These are phyloP conservation scores for Seriola aureovittata DNA, from an alignment of 2,113 vertebrate genomes.

Conservation along the genomic window DNA sequence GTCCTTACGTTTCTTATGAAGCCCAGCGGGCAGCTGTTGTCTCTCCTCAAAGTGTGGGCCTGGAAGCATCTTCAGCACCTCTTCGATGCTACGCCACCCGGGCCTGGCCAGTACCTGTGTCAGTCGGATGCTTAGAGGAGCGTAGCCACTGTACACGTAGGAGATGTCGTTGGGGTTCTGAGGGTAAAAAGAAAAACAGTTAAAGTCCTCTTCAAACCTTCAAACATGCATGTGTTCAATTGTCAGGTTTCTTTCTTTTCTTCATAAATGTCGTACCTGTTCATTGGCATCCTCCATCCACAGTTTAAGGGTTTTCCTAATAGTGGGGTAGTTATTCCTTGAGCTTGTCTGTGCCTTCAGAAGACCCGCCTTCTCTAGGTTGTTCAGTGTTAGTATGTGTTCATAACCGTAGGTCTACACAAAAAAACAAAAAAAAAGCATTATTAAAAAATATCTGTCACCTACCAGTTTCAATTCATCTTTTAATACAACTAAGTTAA, in stretches of 20 bases:
- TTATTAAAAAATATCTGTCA: neutral
- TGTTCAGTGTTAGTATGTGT: slow-evolving; percentile 94
- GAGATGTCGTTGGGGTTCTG: slow-evolving; percentile 98
- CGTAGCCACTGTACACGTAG: slow-evolving; percentile 97
- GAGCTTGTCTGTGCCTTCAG: slow-evolving; percentile 88
- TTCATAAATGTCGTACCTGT: slow-evolving; percentile 82
- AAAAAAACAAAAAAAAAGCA: slow-evolving; percentile 10
- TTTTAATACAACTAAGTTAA: neutral
- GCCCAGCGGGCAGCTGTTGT: slow-evolving; percentile 92
- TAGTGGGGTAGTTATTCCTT: slow-evolving; percentile 96
- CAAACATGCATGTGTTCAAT: neutral
- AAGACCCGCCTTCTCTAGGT: slow-evolving; percentile 94
- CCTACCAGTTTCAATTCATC: neutral
- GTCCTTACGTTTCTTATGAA: slow-evolving; percentile 87
- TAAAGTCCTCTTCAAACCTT: neutral
- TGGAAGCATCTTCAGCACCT: slow-evolving; percentile 96
- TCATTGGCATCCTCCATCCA: slow-evolving; percentile 99
- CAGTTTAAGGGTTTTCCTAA: slow-evolving; percentile 95
- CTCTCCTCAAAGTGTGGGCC: slow-evolving; percentile 98
- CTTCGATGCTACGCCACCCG: slow-evolving; percentile 97
- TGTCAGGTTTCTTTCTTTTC: neutral
- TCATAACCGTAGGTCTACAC: slow-evolving; percentile 95
- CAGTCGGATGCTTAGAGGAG: slow-evolving; percentile 94
- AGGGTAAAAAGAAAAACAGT: neutral
- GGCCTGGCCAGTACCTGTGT: slow-evolving; percentile 94